Evolutionary conservation across 1,140 invertebrate species (phyloP).

Genomic region (Dendroctonus valens): DNA sequence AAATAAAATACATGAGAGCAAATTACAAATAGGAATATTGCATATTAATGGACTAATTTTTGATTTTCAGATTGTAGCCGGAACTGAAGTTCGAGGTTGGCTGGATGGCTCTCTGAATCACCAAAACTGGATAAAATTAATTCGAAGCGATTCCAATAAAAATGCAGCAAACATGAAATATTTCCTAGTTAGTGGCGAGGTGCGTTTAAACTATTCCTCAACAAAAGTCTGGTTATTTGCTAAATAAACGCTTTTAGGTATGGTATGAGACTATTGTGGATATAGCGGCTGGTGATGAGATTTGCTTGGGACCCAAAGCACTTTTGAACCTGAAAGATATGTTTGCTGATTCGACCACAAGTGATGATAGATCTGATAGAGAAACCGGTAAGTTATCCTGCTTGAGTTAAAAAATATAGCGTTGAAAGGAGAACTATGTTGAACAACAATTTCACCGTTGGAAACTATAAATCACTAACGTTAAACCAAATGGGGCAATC

Average conservation of each 20-base stretch:
- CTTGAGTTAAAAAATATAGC: neutral
- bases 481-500: neutral
- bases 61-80: slow-evolving; percentile 66
- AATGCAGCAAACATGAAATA: slow-evolving; percentile 70
- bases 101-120: slow-evolving; percentile 72
- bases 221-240: slow-evolving; percentile 1
- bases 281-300: slow-evolving; percentile 69
- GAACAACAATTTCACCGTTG: neutral
- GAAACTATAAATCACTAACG: neutral
- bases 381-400: slow-evolving; percentile 35
- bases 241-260: slow-evolving; percentile 58
- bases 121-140: slow-evolving; percentile 77
- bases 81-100: slow-evolving; percentile 70
- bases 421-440: neutral
- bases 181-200: slow-evolving; percentile 68
- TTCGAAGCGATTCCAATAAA: slow-evolving; percentile 64
- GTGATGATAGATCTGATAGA: slow-evolving; percentile 47
- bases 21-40: no score
- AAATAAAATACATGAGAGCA: no score
- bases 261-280: slow-evolving; percentile 78
- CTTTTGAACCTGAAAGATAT: slow-evolving; percentile 70
- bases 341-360: slow-evolving; percentile 52
- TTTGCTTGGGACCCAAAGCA: slow-evolving; percentile 70
- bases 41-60: neutral
- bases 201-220: slow-evolving; percentile 51